Percentiles rank a stretch among this genome's conserved stretches.
These are phyloP conservation scores for Drosophila prostipennis DNA, from an alignment of 2,888 invertebrate species.

Conservation along the genomic window DNA sequence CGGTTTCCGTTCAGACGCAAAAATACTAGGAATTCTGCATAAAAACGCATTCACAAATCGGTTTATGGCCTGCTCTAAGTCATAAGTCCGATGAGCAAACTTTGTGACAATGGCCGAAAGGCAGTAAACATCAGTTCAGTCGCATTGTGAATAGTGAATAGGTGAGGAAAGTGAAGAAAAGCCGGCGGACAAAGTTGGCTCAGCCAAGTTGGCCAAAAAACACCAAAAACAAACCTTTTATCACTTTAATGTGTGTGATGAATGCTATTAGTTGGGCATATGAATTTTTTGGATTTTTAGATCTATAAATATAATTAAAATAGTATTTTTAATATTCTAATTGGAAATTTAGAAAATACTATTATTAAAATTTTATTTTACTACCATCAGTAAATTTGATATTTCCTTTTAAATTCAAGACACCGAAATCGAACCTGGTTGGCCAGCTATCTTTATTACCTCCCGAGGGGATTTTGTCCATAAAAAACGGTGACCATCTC, in stretches of 20 bases:
- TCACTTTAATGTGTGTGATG: constrained; percentile 1
- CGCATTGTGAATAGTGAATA: constrained; percentile 22
- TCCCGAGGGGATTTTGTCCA: not conserved
- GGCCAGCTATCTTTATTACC: constrained; percentile 1
- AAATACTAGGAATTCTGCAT: constrained; percentile 24
- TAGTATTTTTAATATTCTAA: too few relatives aligned
- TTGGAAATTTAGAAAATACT: too few relatives aligned
- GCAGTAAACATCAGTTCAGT: constrained; percentile 39
- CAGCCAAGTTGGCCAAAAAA: constrained; percentile 9
- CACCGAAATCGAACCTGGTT: not conserved
- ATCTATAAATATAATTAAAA: too few relatives aligned
- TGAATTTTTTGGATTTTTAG: not conserved
- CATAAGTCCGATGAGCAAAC: constrained; percentile 61
- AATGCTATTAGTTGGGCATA: constrained; percentile 3
- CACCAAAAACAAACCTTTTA: constrained; percentile 5
- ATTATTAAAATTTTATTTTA: too few relatives aligned
- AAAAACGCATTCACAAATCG: constrained; percentile 54
- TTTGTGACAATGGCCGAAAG: constrained; percentile 43
- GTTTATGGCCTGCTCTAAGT: constrained; percentile 54
- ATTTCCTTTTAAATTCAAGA: not conserved
- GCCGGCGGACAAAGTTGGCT: constrained; percentile 37
- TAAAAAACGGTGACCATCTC: constrained; percentile 8
- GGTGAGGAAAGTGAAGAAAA: constrained; percentile 29
- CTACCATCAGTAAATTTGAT: not conserved
- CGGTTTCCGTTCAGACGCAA: constrained; percentile 54